Conservation (phyloP, 1,140 invertebrate species). For the Druon quercuslanigerum region DNA sequence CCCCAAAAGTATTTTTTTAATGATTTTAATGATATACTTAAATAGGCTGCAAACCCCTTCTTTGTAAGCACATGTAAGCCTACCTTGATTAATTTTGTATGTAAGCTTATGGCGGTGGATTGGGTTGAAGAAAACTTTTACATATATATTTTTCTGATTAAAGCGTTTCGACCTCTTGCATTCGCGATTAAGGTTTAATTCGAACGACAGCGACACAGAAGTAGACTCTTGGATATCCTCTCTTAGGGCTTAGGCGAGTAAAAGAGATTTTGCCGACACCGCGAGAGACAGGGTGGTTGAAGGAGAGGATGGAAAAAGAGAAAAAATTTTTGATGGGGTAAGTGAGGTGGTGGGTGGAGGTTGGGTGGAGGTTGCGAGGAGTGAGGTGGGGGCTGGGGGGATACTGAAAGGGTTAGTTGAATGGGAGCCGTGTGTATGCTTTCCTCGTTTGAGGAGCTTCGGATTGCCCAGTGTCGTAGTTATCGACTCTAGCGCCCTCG, state of each 20-base stretch:
- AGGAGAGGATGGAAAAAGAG: constrained; percentile 43
- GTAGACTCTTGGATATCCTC: constrained; percentile 44
- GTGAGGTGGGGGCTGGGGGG: no score
- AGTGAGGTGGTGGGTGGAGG: constrained; percentile 37
- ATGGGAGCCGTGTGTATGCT: constrained; percentile 66
- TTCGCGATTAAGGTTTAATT: neutral
- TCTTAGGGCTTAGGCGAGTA: constrained; percentile 55
- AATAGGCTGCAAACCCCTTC: no score
- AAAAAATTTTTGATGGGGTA: constrained; percentile 45
- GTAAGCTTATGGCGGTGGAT: no score
- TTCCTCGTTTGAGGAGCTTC: constrained; percentile 64
- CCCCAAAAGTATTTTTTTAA: no score
- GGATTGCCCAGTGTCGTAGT: constrained; percentile 62
- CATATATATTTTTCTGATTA: neutral
- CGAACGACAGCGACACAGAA: neutral
- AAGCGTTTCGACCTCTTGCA: neutral
- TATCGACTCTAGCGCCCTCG: constrained; percentile 32
- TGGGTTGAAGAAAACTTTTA: no score
- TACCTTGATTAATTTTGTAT: no score
- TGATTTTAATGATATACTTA: no score
- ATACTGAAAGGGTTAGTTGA: constrained; percentile 69
- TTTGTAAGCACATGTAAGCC: no score
- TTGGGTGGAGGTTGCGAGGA: constrained; percentile 40
- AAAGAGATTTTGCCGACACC: constrained; percentile 66
- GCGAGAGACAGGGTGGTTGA: constrained; percentile 47